Base-by-base conservation (phyloP, 2,888 invertebrate genomes). In the Nipponacmea schrenckii region DNA sequence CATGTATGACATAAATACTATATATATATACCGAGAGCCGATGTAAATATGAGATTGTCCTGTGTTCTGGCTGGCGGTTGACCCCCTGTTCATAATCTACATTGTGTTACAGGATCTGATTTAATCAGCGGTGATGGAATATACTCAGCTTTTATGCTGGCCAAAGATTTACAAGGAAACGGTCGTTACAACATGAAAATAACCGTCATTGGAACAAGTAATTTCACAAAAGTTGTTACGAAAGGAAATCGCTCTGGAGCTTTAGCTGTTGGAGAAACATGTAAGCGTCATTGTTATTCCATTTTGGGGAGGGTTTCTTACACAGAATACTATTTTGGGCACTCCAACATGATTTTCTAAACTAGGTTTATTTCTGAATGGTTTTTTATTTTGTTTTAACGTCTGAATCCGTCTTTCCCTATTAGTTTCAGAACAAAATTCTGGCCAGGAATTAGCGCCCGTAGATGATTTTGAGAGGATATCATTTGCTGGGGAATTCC, bases 181-280 rank as follows among this genome's bases (percentile, higher is more conserved):
- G 78, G 78, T 3, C 71, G 80, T 44, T 76, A 78, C 71, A 79
- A 75, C 39, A 72, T 79, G 67, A 80, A 80, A 69, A 74, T 80
- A 48, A 70, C 68, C 63, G 79, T 76, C 0, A 39, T 31, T 12
- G 74, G 75, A n/a, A 44, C 27, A 39, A 65, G 73, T 14, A 74
- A 67, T 12, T 14, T 48, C 20, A 72, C 76, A 17, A 70, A 68
- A 69, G 72, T 78, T 44, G 69, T 74, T 27, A 67, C 70, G 17
- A 67, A 65, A 24, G 74, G 74, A 27, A 26, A n/a, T 4, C 68
- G 62, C 44, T 72, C 74, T 26, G 69, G 74, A 12, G 78, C 78
- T 17, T 63, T 78, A 17, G 74, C 74, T 45, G 64, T 39, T 10
- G 66, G 65, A 44, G n/a, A 20, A 7, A 64, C 75, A 56, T 72